Evolutionary conservation across 2,888 invertebrate genomes (phyloP), one percentile per base, ranked within the genome.

Genomic region (Volucella inanis): DNA sequence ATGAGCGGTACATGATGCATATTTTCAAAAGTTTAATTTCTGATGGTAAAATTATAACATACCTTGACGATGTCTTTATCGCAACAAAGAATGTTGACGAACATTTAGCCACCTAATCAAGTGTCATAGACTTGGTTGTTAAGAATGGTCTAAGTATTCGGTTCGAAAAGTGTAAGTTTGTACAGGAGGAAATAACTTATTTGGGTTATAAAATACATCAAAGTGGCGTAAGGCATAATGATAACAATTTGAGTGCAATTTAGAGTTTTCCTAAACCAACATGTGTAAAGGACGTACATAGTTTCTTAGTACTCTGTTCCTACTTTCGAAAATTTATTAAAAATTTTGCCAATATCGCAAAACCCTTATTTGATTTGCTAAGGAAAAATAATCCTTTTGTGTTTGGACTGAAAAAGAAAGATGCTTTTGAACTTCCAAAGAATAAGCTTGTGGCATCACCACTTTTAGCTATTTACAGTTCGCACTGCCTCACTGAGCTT

Each of bases 401-500:
- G 9, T 76, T 79, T 61, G 54, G 47, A 38, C 3, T 11, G 15
- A 18, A 18, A 10, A 59, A 71, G 61, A 6, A 43, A 14, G 18
- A 57, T 50, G 50, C 61, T 9, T 79, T 83, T 38, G 71, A 87
- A 39, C 18, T 31, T 8, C 71, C 82, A 38, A 87, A 82, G 31
- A 14, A 38, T 15, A 70, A 71, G 15, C 55, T 87, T 18, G 10
- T 74, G 11, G 52, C 54, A 22, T 50, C 87, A 50, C 88, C 88
- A 49, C 82, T 90, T 18, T 79, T 91, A n/a, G 84, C 88, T 2
- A 75, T 91, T 6, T 91, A 74, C 83, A 72, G 68, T 22, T 88
- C 89, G 9, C 11, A 57, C 8, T 15, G 47, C 47, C 87, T 87
- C 64, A 90, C 89, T 2, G 88, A 90, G 77, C 64, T 90, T 31